phyloP scores from a whole-genome alignment of 2,797 vertebrate genomes.

The Sebastes variabilis region DNA sequence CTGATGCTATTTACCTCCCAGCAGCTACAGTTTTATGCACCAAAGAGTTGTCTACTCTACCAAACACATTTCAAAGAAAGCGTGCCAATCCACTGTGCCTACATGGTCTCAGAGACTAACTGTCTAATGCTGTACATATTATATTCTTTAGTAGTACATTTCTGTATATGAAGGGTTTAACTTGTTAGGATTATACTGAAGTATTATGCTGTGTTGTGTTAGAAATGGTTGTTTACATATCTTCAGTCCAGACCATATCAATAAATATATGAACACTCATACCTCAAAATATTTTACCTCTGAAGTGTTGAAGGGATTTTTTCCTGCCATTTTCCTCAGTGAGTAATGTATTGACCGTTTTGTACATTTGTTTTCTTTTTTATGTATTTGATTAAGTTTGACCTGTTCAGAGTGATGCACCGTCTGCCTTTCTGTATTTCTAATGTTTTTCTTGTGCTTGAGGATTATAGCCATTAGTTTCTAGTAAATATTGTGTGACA shows the following conservation, averaged over 20 bases:
- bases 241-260: constrained; percentile 53
- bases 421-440: constrained; percentile 13
- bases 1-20: neutral
- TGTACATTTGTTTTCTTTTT: constrained; percentile 26
- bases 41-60: constrained; percentile 67
- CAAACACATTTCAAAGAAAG: constrained; percentile 20
- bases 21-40: constrained; percentile 40
- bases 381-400: constrained; percentile 32
- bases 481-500: constrained; percentile 23
- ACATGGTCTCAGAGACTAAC: constrained; percentile 13
- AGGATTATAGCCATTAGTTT: constrained; percentile 53
- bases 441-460: constrained; percentile 32
- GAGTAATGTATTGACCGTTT: constrained; percentile 37
- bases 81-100: constrained; percentile 43
- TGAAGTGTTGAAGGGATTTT: constrained; percentile 63
- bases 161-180: constrained; percentile 43
- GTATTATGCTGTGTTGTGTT: constrained; percentile 32
- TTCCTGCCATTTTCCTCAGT: constrained; percentile 46
- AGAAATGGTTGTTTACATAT: constrained; percentile 62
- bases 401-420: constrained; percentile 6
- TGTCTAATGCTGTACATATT: constrained; percentile 42
- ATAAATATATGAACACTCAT: constrained; percentile 66
- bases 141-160: constrained; percentile 18
- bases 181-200: constrained; percentile 18
- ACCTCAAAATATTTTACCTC: constrained; percentile 79